Conservation (phyloP, 2,797 vertebrate species). For the Anas bernieri region DNA sequence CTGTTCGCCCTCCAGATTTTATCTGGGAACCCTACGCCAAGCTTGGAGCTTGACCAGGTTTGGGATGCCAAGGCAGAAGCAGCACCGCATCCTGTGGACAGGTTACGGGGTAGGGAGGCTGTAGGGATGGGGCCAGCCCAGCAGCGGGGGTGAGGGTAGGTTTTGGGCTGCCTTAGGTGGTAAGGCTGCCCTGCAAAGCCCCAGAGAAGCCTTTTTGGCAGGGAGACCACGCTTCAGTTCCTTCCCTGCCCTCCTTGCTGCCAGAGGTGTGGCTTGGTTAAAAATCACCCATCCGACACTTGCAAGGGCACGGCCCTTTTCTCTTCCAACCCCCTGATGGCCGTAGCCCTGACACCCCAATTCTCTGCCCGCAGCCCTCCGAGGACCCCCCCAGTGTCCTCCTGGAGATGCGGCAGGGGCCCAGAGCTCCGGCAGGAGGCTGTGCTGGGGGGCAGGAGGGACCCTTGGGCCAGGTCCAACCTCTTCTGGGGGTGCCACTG, state of each 20-base stretch:
- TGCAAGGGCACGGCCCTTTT: background rate
- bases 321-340: background rate
- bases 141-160: background rate
- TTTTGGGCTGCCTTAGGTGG: background rate
- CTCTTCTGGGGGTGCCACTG: background rate
- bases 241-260: background rate
- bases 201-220: background rate
- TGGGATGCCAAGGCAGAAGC: background rate
- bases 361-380: background rate
- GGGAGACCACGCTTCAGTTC: background rate
- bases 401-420: background rate
- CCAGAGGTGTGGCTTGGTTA: rapidly evolving
- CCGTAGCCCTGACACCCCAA: background rate
- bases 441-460: background rate
- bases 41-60: background rate
- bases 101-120: background rate
- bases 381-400: background rate
- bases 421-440: too few species aligned
- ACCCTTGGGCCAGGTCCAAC: background rate
- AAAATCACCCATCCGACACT: background rate
- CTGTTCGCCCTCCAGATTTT: background rate
- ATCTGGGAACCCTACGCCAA: background rate
- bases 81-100: background rate
- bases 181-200: background rate
- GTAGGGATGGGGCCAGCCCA: background rate